phyloP scores from a whole-genome alignment of 2,888 invertebrate genomes.

The Drosophila kanekoi region DNA sequence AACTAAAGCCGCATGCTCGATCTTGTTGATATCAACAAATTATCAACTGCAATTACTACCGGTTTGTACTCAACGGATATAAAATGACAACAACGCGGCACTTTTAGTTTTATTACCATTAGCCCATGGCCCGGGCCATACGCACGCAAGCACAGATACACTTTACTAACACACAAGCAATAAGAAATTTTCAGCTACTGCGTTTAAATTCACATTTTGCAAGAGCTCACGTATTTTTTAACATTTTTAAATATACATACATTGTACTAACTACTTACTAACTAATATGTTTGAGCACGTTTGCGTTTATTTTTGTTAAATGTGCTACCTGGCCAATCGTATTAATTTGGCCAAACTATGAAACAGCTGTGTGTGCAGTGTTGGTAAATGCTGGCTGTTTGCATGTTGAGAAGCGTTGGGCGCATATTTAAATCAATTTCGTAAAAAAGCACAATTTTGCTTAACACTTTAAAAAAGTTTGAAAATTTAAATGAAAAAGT shows the following conservation, averaged over 20 bases:
- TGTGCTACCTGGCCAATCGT: slow-evolving; percentile 36
- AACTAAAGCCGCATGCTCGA: slow-evolving; percentile 4
- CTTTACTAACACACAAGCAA: slow-evolving; percentile 5
- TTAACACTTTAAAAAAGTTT: too few species aligned
- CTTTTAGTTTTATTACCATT: slow-evolving; percentile 30
- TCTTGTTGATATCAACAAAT: slow-evolving; percentile 32
- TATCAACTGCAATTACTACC: slow-evolving; percentile 10
- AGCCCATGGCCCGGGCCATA: slow-evolving; percentile 20
- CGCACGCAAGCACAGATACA: slow-evolving; percentile 6
- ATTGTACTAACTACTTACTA: slow-evolving; percentile 12
- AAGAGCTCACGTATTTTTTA: not conserved
- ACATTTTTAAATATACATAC: not conserved
- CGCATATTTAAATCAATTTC: slow-evolving; percentile 21
- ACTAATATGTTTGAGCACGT: slow-evolving; percentile 21
- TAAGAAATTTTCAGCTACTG: slow-evolving; percentile 4
- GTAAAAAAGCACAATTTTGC: not conserved
- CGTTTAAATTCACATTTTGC: slow-evolving; percentile 5
- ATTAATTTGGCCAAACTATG: slow-evolving; percentile 45
- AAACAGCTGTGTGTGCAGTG: slow-evolving; percentile 48
- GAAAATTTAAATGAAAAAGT: too few species aligned
- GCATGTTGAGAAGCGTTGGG: slow-evolving; percentile 10
- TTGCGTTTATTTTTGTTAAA: slow-evolving; percentile 18
- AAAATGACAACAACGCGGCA: slow-evolving; percentile 27
- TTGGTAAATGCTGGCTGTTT: slow-evolving; percentile 13
- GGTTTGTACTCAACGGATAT: slow-evolving; percentile 3